Conservation (phyloP, 2,888 invertebrate genomes). For the Sminthurides aquaticus region DNA sequence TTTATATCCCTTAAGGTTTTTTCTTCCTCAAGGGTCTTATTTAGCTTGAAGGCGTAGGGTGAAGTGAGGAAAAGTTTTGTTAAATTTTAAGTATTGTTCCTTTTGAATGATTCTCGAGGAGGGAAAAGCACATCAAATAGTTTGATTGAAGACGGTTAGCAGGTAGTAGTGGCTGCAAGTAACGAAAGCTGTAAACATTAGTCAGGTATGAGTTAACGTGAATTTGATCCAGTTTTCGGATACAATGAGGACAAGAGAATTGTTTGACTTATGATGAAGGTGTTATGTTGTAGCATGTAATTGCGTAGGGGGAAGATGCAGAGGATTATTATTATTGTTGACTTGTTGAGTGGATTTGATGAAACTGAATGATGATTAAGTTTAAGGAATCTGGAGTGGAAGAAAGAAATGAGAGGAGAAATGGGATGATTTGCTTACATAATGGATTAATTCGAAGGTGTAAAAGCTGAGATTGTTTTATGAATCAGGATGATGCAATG, state of each 20-base stretch:
- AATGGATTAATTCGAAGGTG: slow-evolving; percentile 6
- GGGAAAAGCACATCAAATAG: no score
- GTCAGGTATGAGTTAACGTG: not conserved
- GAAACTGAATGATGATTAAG: not conserved
- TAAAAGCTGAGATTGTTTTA: slow-evolving; percentile 4
- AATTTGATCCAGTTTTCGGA: not conserved
- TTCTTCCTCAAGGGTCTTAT: not conserved
- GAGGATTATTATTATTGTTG: no score
- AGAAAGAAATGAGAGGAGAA: not conserved
- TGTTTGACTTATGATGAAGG: not conserved
- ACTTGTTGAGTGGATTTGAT: not conserved
- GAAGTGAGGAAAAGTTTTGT: not conserved
- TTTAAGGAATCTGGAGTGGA: not conserved
- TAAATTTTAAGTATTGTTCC: no score
- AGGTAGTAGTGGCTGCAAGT: no score
- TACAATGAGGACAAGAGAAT: not conserved
- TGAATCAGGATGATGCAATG: not conserved
- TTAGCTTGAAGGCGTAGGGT: not conserved
- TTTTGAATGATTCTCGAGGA: no score
- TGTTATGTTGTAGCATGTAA: not conserved
- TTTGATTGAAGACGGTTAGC: no score
- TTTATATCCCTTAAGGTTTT: not conserved
- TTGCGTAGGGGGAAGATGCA: no score
- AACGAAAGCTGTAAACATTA: not conserved
- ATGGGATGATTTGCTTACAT: not conserved